Percentiles rank a stretch among this genome's conserved stretches.
Evolutionary conservation across 1,140 invertebrate genomes (phyloP).

Genomic region (Brachionus sp.): DNA sequence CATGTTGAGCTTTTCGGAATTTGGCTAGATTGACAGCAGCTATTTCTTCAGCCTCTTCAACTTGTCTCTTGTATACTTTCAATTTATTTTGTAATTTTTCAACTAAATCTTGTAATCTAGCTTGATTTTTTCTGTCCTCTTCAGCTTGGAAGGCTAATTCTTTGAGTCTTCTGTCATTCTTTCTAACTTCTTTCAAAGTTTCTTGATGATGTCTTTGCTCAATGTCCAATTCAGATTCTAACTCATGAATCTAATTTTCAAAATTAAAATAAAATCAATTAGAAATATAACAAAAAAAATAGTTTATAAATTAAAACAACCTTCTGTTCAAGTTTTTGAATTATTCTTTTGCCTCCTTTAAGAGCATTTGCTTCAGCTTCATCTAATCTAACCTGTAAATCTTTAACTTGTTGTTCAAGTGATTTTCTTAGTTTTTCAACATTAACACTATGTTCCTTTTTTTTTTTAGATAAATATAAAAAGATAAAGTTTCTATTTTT

Average conservation of each 20-base stretch:
- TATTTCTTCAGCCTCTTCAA: slow-evolving; percentile 97
- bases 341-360: slow-evolving; percentile 87
- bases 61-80: slow-evolving; percentile 98
- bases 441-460: slow-evolving; percentile 78
- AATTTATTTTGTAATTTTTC: slow-evolving; percentile 99
- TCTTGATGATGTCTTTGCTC: slow-evolving; percentile 87
- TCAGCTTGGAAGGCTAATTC: slow-evolving; percentile 85
- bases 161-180: slow-evolving; percentile 72
- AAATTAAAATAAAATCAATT: not conserved
- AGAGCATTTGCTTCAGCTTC: slow-evolving; percentile 92
- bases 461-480: not conserved
- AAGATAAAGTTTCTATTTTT: not conserved
- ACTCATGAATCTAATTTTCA: slow-evolving; percentile 62
- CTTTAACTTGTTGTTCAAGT: slow-evolving; percentile 94
- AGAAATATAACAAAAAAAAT: not conserved
- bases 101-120: slow-evolving; percentile 93
- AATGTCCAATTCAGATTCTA: slow-evolving; percentile 93
- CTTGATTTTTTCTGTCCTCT: slow-evolving; percentile 95
- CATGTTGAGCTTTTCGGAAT: slow-evolving; percentile 81
- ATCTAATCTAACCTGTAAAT: slow-evolving; percentile 89
- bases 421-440: slow-evolving; percentile 96
- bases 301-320: not conserved
- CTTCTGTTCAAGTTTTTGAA: slow-evolving; percentile 64
- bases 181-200: slow-evolving; percentile 68
- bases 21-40: slow-evolving; percentile 96